Conservation (phyloP, 2,113 vertebrate species). For the Glaucomys volans region DNA sequence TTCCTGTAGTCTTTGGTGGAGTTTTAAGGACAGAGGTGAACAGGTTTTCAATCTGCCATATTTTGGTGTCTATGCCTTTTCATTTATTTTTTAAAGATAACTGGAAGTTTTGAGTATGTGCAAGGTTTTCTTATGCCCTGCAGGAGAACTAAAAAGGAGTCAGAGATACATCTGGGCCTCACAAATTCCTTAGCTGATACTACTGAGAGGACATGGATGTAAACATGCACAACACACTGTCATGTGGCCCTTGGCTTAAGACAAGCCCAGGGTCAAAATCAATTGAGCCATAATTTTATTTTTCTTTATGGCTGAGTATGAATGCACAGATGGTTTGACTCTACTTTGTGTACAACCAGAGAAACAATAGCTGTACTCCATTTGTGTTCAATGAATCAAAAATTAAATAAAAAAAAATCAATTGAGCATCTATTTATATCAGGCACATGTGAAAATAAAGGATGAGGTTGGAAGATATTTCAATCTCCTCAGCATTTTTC, state of each 20-base stretch:
- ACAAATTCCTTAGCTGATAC: not conserved
- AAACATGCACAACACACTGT: not conserved
- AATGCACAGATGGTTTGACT: too few relatives aligned
- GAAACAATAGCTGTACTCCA: too few relatives aligned
- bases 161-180: not conserved
- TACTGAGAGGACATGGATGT: not conserved
- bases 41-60: not conserved
- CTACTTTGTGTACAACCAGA: too few relatives aligned
- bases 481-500: not conserved
- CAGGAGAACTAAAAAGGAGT: not conserved
- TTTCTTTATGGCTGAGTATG: too few relatives aligned
- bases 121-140: not conserved
- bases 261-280: not conserved
- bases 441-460: not conserved
- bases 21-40: not conserved
- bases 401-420: too few relatives aligned
- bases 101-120: not conserved
- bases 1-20: not conserved
- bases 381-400: too few relatives aligned
- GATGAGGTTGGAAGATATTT: not conserved
- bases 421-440: not conserved
- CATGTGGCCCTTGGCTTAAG: not conserved
- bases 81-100: not conserved
- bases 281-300: too few relatives aligned
- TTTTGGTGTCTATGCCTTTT: not conserved